A percentile compares a stretch with the other conserved stretches of the same genome.
phyloP scores from a whole-genome alignment of 2,797 vertebrate species.

The Nyctalus aviator region DNA sequence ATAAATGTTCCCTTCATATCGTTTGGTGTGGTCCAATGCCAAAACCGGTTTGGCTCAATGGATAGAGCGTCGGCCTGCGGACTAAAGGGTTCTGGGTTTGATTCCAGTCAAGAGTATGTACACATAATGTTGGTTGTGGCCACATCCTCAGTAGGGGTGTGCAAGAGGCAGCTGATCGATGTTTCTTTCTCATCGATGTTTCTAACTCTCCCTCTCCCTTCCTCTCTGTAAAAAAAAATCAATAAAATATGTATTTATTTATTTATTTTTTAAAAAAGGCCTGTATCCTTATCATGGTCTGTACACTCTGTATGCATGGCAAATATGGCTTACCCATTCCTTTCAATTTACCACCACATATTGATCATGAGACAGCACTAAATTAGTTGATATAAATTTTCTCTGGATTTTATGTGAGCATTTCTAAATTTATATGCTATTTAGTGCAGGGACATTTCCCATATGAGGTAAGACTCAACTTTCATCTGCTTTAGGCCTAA shows the following conservation, averaged over 20 bases:
- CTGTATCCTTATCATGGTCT: fast-evolving
- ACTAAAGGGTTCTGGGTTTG: too few species aligned
- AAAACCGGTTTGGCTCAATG: too few species aligned
- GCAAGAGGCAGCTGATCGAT: too few species aligned
- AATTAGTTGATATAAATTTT: background rate
- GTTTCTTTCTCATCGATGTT: too few species aligned
- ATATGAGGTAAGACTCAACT: background rate
- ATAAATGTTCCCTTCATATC: background rate
- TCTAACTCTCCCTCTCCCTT: too few species aligned
- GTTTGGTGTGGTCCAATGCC: background rate
- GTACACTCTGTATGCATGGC: background rate
- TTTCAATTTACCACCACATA: background rate
- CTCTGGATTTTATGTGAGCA: background rate
- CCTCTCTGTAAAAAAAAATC: too few species aligned
- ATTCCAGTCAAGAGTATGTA: too few species aligned
- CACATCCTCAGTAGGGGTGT: too few species aligned
- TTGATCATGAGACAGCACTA: background rate
- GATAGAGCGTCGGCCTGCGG: too few species aligned
- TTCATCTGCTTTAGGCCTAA: background rate
- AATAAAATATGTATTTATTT: too few species aligned
- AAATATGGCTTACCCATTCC: background rate
- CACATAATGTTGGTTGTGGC: too few species aligned
- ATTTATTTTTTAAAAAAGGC: background rate
- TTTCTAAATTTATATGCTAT: background rate
- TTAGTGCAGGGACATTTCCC: background rate